phyloP scores from a whole-genome alignment of 2,113 vertebrate species.

The Buteo buteo region DNA sequence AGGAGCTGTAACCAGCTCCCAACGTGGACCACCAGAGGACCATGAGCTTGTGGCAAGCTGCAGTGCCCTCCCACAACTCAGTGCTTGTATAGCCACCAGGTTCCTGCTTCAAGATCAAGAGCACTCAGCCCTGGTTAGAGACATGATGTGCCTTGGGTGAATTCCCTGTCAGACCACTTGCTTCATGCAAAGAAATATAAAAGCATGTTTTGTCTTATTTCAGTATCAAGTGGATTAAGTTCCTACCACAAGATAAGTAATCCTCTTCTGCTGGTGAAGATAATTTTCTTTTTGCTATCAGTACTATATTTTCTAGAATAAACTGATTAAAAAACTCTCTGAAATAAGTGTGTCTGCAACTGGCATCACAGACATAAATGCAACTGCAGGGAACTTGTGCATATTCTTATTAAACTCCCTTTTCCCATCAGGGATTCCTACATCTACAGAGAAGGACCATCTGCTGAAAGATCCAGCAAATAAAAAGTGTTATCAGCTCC shows the following conservation, averaged over 20 bases:
- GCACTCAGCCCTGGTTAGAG: not conserved
- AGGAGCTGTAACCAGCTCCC: not conserved
- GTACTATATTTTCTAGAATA: too few species aligned
- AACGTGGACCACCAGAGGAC: rapidly evolving
- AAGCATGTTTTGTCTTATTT: not conserved
- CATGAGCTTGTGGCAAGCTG: not conserved
- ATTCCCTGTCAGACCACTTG: not conserved
- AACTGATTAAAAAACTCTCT: too few species aligned
- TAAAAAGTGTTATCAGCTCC: too few species aligned
- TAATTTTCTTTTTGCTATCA: not conserved
- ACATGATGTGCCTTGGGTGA: not conserved
- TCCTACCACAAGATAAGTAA: not conserved
- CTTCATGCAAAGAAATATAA: not conserved
- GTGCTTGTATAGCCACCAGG: not conserved
- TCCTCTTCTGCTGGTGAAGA: not conserved
- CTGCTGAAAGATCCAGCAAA: too few species aligned
- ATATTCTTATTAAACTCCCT: too few species aligned
- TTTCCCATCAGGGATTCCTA: too few species aligned
- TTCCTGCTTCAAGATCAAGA: not conserved
- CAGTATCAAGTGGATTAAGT: not conserved
- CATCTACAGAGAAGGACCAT: too few species aligned
- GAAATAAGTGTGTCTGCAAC: too few species aligned
- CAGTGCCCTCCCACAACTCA: not conserved
- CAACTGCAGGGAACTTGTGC: too few species aligned
- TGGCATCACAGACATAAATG: too few species aligned